Conservation (phyloP, 2,113 vertebrate genomes). For the Heterotilapia buettikoferi region DNA sequence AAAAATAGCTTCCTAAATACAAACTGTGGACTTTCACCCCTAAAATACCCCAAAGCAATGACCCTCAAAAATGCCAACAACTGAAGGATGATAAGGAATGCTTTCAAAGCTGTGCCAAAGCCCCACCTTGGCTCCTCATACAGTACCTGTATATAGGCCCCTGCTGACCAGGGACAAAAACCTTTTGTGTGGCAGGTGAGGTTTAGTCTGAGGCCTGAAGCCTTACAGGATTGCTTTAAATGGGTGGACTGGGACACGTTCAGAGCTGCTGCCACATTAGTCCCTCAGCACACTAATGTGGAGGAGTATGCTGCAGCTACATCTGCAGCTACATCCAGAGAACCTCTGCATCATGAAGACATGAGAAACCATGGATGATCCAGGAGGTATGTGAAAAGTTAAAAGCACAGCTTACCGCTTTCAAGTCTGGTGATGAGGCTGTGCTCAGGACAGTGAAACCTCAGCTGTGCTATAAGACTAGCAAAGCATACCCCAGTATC, state of each 20-base stretch:
- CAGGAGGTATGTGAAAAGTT: background rate
- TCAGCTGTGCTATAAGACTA: background rate
- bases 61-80: background rate
- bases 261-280: background rate
- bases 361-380: background rate
- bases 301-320: background rate
- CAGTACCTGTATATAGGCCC: background rate
- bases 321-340: background rate
- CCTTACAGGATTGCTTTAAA: background rate
- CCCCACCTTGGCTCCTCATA: accelerated
- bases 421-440: background rate
- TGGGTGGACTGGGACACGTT: background rate
- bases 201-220: background rate
- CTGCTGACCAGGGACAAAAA: background rate
- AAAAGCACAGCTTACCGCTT: background rate
- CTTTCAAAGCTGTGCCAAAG: background rate
- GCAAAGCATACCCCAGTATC: background rate
- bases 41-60: background rate
- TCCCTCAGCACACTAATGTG: background rate
- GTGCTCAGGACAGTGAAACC: background rate
- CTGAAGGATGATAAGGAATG: background rate
- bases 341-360: background rate
- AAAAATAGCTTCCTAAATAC: background rate
- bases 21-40: background rate
- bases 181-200: background rate